Conservation (phyloP, 2,113 vertebrate genomes). For the Tragelaphus buxtoni region DNA sequence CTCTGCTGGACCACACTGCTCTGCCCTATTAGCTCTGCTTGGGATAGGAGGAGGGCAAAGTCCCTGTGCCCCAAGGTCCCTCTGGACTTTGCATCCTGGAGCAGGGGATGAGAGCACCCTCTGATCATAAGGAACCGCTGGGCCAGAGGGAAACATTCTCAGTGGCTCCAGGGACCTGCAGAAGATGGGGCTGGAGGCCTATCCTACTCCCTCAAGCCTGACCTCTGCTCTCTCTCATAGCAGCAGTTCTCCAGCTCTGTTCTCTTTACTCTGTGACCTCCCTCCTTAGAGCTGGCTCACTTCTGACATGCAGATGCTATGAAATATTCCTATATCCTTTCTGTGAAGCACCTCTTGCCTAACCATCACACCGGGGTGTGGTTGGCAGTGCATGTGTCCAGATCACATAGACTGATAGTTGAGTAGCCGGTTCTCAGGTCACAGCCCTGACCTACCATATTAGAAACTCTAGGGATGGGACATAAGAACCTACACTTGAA, state of each 20-base stretch:
- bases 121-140: neutral
- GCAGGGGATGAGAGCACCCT: neutral
- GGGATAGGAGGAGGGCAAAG: neutral
- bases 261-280: neutral
- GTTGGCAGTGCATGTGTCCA: neutral
- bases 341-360: neutral
- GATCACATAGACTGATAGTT: neutral
- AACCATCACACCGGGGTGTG: neutral
- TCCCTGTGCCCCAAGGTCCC: neutral
- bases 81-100: neutral
- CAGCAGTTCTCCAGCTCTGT: accelerated
- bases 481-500: neutral
- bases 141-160: too few species aligned
- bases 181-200: neutral
- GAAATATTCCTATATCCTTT: neutral
- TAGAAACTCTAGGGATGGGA: neutral
- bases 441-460: neutral
- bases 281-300: neutral
- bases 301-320: neutral
- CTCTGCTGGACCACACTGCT: neutral
- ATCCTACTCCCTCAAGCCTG: accelerated
- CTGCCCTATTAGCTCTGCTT: neutral
- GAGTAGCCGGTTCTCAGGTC: neutral
- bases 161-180: accelerated
- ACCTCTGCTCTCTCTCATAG: neutral